Evolutionary conservation across 2,888 invertebrate species (phyloP).

Genomic region (Drosophila fungiperda): DNA sequence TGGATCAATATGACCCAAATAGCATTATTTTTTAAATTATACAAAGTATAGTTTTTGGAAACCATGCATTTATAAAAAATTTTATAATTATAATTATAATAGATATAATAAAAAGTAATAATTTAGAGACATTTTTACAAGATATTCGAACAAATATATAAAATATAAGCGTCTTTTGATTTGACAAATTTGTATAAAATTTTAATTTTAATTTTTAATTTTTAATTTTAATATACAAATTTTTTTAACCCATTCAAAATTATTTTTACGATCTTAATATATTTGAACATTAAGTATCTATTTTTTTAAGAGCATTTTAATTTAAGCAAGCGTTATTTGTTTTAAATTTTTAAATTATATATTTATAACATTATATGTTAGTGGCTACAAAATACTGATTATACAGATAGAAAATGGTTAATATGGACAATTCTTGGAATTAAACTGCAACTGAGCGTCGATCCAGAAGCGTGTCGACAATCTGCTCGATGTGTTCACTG

Average conservation of each 20-base stretch:
- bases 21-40: neutral
- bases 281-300: neutral
- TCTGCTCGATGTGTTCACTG: conserved; percentile 75
- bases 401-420: neutral
- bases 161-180: neutral
- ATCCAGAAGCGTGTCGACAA: conserved; percentile 73
- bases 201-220: too few species aligned
- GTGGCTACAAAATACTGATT: conserved; percentile 28
- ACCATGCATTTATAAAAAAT: neutral
- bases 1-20: neutral
- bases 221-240: neutral
- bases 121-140: neutral
- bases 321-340: conserved; percentile 15
- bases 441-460: conserved; percentile 64
- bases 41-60: neutral
- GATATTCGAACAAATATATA: neutral
- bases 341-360: conserved; percentile 26
- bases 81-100: too few species aligned
- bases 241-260: neutral
- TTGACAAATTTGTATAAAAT: neutral
- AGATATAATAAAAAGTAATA: neutral
- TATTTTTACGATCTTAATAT: neutral
- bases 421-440: conserved; percentile 1
- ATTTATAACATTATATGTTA: conserved; percentile 70
- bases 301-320: neutral